Conservation (phyloP, 2,888 invertebrate species). For the Enchytraeus crypticus region DNA sequence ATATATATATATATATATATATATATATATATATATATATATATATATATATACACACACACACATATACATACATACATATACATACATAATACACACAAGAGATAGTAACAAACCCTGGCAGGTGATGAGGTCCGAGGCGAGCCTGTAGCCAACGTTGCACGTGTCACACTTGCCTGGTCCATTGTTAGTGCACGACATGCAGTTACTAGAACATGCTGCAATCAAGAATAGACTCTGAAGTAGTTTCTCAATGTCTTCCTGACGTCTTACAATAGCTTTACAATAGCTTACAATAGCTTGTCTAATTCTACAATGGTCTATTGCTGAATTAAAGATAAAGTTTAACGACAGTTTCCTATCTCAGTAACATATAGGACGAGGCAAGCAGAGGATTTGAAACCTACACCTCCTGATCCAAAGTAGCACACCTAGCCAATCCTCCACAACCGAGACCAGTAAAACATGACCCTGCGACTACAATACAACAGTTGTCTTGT, state of each 20-base stretch:
- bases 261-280: background rate
- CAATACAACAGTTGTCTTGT: no score
- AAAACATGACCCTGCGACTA: no score
- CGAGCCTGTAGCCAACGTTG: background rate
- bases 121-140: background rate
- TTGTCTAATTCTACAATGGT: background rate
- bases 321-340: no score
- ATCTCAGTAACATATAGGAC: background rate
- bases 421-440: no score
- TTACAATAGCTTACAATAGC: background rate
- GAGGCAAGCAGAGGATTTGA: background rate
- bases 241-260: background rate
- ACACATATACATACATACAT: background rate
- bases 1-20: no score
- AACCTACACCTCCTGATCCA: no score
- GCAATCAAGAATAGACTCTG: background rate
- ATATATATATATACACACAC: background rate
- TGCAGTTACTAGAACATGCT: slow-evolving; percentile 10
- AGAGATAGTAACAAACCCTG: background rate
- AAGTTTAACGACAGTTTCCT: no score
- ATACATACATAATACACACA: background rate
- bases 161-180: slow-evolving; percentile 11
- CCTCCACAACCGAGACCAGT: no score
- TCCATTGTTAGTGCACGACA: slow-evolving; percentile 7
- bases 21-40: no score